Base-by-base conservation (phyloP, 2,797 vertebrate species). In the Lepus oiostolus region DNA sequence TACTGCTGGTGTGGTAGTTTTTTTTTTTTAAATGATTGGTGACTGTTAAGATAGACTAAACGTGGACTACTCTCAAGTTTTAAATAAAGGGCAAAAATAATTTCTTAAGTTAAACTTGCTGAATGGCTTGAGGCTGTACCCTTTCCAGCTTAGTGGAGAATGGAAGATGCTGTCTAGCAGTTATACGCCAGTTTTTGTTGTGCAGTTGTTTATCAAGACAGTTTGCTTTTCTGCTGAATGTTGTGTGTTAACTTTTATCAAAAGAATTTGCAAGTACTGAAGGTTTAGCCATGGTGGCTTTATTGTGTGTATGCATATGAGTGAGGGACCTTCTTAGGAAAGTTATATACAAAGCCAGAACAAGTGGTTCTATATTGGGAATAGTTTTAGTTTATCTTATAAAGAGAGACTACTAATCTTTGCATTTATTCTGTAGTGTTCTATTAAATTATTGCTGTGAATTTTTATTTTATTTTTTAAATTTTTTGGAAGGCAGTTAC, bases 401-500 rank as follows among this genome's bases (percentile, higher is more conserved):
- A 82, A 63, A 87, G 10, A 85, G n/a, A 89, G 65, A 75, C 16
- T 58, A 2, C 88, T 93, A 93, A 58, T 86, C 26, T 95, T 95
- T 83, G 68, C 62, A 19, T 85, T 90, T 63, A 77, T 32, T 92
- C 79, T 86, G 26, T 75, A 88, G 58, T 90, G 62, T 85, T 93
- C 32, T 35, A 26, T 93, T 88, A 89, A 94, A 93, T 96, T 76
- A 89, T 91, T 95, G 89, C 86, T 13, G n/a, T 95, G 92, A 80
- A 16, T 58, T 17, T 42, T 42, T 42, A 42, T 42, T 42, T 42
- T 42, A 42, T 42, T 42, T 47, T 47, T 47, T 9, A 47, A 47
- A 47, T 47, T 47, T 47, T 47, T 47, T 47, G 42, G 10, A 47
- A 47, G 42, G 42, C 42, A 47, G 42, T 47, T 47, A 47, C 42